These are phyloP conservation scores for Crocidura indochinensis DNA, from an alignment of 2,797 vertebrate species.

Conservation along the genomic window DNA sequence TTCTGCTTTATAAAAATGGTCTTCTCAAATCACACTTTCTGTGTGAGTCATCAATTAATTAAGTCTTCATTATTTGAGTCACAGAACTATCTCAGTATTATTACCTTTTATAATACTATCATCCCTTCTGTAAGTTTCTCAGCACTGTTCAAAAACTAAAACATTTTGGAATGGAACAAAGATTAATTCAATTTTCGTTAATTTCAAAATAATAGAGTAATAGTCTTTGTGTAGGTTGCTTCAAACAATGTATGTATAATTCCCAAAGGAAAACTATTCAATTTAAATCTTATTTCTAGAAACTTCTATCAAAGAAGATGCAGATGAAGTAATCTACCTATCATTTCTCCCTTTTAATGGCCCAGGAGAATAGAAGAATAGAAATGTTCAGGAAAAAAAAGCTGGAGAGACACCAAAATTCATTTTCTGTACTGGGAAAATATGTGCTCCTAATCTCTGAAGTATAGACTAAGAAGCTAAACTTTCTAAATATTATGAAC, in stretches of 20 bases:
- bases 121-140: neutral
- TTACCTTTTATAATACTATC: neutral
- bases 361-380: neutral
- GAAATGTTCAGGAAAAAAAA: neutral
- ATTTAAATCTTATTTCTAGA: constrained; percentile 20
- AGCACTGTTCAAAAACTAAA: neutral
- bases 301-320: neutral
- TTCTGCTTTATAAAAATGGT: constrained; percentile 63
- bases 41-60: neutral
- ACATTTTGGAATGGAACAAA: neutral
- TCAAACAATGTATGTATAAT: neutral
- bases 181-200: neutral
- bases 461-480: constrained; percentile 33
- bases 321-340: neutral
- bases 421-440: neutral
- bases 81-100: neutral
- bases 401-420: neutral
- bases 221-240: neutral
- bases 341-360: constrained; percentile 33
- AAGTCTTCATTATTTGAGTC: neutral
- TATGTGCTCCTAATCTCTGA: neutral
- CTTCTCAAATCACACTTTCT: constrained; percentile 31
- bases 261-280: neutral
- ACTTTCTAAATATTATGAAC: neutral
- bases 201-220: constrained; percentile 31